Percentiles rank a stretch among this genome's conserved stretches.
These are phyloP conservation scores for Porites cylindrica DNA, from an alignment of 92 coral and sea anemone genomes.

Conservation along the genomic window DNA sequence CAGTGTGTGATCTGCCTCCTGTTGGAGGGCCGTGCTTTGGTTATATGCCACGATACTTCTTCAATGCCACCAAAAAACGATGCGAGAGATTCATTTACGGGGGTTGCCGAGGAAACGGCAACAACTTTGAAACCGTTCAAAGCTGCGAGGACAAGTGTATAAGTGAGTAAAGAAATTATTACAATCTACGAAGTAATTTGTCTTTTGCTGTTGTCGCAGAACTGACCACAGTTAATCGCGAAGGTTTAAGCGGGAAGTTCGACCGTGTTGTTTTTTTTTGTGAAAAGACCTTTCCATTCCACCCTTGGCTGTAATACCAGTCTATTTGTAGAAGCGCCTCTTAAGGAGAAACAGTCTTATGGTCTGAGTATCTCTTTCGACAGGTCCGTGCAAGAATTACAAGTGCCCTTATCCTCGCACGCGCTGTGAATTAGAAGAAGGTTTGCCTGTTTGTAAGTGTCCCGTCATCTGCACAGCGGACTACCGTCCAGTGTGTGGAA, in stretches of 20 bases:
- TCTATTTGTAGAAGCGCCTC: not conserved
- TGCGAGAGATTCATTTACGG: constrained; percentile 69
- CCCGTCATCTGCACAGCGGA: constrained; percentile 57
- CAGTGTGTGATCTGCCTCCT: constrained; percentile 32
- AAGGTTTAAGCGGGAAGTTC: no score
- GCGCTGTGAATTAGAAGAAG: constrained; percentile 76
- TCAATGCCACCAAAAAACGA: constrained; percentile 48
- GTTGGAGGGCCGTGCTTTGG: constrained; percentile 61
- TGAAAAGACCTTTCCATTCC: no score
- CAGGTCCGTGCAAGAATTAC: constrained; percentile 42
- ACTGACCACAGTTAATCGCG: not conserved
- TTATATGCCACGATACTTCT: constrained; percentile 57
- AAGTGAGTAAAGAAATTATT: constrained; percentile 16
- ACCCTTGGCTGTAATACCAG: no score
- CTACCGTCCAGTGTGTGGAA: constrained; percentile 77
- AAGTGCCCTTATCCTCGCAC: constrained; percentile 72
- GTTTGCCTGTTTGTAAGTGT: constrained; percentile 83
- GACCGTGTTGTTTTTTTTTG: no score
- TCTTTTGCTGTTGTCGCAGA: not conserved
- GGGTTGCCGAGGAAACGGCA: constrained; percentile 74
- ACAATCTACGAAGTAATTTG: not conserved
- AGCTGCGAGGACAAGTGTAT: constrained; percentile 52
- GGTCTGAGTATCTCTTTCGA: not conserved
- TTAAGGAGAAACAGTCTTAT: not conserved
- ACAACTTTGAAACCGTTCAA: constrained; percentile 52